phyloP scores from a whole-genome alignment of 2,797 vertebrate species.

The Monodelphis domestica region DNA sequence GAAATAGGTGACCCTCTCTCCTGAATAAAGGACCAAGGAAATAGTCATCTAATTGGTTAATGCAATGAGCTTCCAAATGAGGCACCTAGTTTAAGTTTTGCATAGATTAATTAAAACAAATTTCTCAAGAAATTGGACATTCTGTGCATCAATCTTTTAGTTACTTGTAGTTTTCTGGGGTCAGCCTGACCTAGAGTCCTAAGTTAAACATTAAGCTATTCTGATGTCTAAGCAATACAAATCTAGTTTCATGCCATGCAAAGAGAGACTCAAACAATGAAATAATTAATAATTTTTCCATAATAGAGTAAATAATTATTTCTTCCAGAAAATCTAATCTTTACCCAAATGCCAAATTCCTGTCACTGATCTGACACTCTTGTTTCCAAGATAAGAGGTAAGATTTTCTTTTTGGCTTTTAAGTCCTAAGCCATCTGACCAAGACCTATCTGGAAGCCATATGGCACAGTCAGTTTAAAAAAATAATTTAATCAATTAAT shows the following conservation, averaged over 20 bases:
- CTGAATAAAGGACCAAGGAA: background rate
- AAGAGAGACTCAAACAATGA: background rate
- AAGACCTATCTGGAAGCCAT: background rate
- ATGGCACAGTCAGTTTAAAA: too few relatives aligned
- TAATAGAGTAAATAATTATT: background rate
- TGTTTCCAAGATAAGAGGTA: background rate
- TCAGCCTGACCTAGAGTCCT: background rate
- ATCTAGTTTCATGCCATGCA: background rate
- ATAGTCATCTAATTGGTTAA: background rate
- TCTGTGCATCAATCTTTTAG: background rate
- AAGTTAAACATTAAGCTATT: background rate
- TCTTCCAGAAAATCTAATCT: background rate
- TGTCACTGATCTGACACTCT: background rate
- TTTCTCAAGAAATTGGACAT: background rate
- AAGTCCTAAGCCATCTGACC: background rate
- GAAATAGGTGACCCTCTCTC: background rate
- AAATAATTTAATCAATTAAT: too few relatives aligned
- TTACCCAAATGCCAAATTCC: background rate
- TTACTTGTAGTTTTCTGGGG: background rate
- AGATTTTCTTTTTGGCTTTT: background rate
- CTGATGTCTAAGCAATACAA: background rate
- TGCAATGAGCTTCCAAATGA: background rate
- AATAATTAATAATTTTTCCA: background rate
- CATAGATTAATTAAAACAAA: background rate
- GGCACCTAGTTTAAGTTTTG: background rate